phyloP scores from a whole-genome alignment of 2,797 vertebrate genomes.

The Loriculus beryllinus region DNA sequence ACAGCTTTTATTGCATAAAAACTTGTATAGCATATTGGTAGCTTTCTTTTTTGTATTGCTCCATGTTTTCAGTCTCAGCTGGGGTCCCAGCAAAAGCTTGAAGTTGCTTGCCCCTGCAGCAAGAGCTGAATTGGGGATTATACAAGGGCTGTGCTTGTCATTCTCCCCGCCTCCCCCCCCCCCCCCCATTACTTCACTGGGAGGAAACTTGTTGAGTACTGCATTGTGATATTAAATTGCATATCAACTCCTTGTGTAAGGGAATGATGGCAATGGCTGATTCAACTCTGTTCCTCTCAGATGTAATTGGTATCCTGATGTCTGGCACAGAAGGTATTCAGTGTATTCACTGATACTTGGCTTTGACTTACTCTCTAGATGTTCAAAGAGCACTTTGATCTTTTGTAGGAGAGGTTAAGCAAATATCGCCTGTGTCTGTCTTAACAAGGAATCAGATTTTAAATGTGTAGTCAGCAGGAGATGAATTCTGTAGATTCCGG shows the following conservation, averaged over 20 bases:
- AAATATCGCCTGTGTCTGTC: neutral
- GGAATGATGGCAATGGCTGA: neutral
- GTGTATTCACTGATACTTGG: neutral
- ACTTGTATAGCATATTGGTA: neutral
- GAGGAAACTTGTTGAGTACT: neutral
- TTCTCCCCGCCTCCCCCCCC: neutral
- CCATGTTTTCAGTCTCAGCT: neutral
- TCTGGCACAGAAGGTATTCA: neutral
- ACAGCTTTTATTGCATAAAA: neutral
- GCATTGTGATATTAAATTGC: neutral
- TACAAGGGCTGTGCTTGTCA: neutral
- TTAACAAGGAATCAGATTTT: neutral
- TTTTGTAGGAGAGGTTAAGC: neutral
- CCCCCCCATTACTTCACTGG: rapidly evolving
- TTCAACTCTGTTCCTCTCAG: neutral
- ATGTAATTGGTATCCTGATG: neutral
- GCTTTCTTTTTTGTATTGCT: neutral
- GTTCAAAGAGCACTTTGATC: neutral
- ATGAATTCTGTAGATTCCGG: neutral
- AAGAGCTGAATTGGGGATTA: neutral
- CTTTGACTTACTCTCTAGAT: neutral
- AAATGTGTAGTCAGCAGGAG: neutral
- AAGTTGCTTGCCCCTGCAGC: neutral
- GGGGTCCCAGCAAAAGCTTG: neutral
- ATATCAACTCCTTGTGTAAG: neutral